Percentiles rank a stretch among this genome's conserved stretches.
phyloP scores from a whole-genome alignment of 2,113 vertebrate genomes.

The Baryphthengus martii region DNA sequence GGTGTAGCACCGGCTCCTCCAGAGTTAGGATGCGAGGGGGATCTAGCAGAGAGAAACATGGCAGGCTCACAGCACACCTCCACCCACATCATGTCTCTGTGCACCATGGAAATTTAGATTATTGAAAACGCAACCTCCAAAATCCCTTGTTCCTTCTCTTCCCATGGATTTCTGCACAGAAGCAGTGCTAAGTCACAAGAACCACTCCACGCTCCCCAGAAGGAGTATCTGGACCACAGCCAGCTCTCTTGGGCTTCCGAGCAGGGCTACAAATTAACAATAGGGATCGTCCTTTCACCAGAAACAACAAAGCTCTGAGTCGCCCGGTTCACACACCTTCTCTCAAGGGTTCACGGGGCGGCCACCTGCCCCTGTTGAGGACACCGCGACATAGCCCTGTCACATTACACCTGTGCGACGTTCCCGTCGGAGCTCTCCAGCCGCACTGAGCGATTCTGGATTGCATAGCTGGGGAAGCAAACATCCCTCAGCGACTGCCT shows the following conservation, averaged over 20 bases:
- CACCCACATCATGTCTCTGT: background rate
- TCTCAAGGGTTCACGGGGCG: fast-evolving
- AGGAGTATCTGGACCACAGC: background rate
- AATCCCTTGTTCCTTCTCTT: background rate
- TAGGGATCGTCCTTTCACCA: background rate
- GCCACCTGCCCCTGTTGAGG: background rate
- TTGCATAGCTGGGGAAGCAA: background rate
- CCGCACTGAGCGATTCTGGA: background rate
- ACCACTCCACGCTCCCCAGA: background rate
- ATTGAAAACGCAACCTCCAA: background rate
- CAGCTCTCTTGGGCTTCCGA: background rate
- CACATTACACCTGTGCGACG: background rate
- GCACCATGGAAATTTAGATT: background rate
- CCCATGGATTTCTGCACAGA: background rate
- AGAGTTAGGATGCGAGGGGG: conserved; percentile 90
- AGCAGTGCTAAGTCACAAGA: background rate
- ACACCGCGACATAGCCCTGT: fast-evolving
- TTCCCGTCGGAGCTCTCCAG: background rate
- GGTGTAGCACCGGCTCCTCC: conserved; percentile 87
- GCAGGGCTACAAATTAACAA: background rate
- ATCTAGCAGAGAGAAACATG: conserved; percentile 74
- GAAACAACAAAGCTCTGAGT: background rate
- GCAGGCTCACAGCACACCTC: conserved; percentile 42
- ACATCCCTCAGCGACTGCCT: background rate
- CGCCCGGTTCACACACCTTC: background rate